Conservation (phyloP, 2,797 vertebrate genomes). For the Premnoplex brunnescens region DNA sequence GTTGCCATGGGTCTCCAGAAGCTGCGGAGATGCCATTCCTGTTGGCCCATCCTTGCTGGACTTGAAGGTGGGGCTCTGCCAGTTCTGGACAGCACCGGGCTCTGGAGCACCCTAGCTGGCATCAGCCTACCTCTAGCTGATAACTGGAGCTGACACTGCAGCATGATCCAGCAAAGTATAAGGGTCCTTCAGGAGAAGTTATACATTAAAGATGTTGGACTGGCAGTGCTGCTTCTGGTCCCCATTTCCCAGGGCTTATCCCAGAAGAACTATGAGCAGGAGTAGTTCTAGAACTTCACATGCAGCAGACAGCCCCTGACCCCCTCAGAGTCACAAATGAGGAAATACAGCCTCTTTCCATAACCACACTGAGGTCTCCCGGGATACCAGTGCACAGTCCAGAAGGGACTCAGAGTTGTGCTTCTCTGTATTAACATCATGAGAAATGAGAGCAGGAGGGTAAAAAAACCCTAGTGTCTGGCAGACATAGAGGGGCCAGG, state of each 20-base stretch:
- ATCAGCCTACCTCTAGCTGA: background rate
- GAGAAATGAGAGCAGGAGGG: background rate
- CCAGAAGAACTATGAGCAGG: background rate
- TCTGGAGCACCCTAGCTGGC: background rate
- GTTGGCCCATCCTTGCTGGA: fast-evolving
- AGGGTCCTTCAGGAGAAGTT: background rate
- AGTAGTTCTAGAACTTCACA: background rate
- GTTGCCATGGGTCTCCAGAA: background rate
- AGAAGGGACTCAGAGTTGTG: background rate
- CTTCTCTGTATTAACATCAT: background rate
- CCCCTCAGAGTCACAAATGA: background rate
- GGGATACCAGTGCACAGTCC: background rate
- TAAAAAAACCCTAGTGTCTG: background rate
- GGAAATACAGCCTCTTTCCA: background rate
- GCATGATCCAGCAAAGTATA: background rate
- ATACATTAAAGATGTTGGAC: background rate
- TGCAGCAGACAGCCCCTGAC: background rate
- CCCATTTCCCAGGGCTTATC: background rate
- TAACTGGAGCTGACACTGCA: background rate
- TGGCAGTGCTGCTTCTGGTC: background rate
- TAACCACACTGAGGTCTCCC: background rate
- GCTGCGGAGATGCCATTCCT: background rate
- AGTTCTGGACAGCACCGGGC: background rate
- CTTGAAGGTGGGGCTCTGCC: background rate
- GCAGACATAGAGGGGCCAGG: background rate